Evolutionary conservation across 2,113 vertebrate species (phyloP).

Genomic region (Phylloscopus trochilus): DNA sequence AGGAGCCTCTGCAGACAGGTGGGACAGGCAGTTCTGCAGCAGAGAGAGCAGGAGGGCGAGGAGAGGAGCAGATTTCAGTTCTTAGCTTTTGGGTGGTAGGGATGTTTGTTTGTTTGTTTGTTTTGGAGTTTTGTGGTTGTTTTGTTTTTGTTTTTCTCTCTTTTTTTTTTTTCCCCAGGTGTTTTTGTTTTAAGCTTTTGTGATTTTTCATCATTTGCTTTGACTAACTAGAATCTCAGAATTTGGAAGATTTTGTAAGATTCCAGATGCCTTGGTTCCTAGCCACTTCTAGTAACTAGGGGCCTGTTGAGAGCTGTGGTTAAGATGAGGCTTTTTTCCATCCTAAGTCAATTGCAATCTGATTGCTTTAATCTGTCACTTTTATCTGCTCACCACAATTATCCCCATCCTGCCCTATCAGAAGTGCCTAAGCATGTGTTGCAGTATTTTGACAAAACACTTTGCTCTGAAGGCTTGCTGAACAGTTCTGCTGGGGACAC

Average conservation of each 20-base stretch:
- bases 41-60: neutral
- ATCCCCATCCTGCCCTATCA: fast-evolving
- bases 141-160: no score
- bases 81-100: neutral
- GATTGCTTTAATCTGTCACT: neutral
- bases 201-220: neutral
- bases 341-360: neutral
- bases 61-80: neutral
- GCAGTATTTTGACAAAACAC: neutral
- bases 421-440: neutral
- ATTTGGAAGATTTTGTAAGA: neutral
- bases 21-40: neutral
- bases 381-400: fast-evolving
- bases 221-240: neutral
- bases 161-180: neutral
- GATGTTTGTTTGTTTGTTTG: neutral
- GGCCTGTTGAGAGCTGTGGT: neutral
- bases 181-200: neutral
- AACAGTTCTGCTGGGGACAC: fast-evolving
- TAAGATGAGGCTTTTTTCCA: neutral
- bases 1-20: neutral
- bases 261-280: neutral
- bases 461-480: neutral
- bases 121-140: no score
- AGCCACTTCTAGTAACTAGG: neutral